These are phyloP conservation scores for Drosophila tsacasi DNA, from an alignment of 1,140 invertebrate genomes.

Conservation along the genomic window DNA sequence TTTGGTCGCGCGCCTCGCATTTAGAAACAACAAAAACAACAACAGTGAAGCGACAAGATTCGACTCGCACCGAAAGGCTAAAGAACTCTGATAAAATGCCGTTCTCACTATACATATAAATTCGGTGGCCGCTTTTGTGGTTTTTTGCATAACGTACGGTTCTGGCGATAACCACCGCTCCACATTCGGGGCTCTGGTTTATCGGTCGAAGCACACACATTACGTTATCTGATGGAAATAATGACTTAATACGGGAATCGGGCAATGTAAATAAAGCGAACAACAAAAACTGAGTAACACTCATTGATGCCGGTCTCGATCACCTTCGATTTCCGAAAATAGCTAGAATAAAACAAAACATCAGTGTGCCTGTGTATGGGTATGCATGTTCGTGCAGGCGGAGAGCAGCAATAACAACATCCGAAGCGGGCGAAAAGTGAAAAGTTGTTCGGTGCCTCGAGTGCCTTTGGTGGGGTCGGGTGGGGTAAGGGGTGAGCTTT, in stretches of 20 bases:
- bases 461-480: slow-evolving; percentile 12
- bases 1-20: slow-evolving; percentile 29
- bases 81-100: slow-evolving; percentile 51
- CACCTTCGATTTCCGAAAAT: slow-evolving; percentile 48
- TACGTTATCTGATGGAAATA: slow-evolving; percentile 26
- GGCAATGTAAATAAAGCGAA: slow-evolving; percentile 31
- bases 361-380: slow-evolving; percentile 8
- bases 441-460: slow-evolving; percentile 53
- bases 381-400: slow-evolving; percentile 24
- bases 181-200: slow-evolving; percentile 6
- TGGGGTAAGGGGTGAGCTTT: slow-evolving; percentile 28
- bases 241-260: slow-evolving; percentile 28
- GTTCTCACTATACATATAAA: slow-evolving; percentile 7
- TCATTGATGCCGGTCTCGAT: slow-evolving; percentile 51
- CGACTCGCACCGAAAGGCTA: slow-evolving; percentile 45
- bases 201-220: neutral
- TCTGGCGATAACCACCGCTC: slow-evolving; percentile 20
- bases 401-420: slow-evolving; percentile 46
- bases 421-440: slow-evolving; percentile 39
- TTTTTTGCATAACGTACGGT: slow-evolving; percentile 37
- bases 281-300: slow-evolving; percentile 12
- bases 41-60: slow-evolving; percentile 15
- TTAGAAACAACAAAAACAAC: slow-evolving; percentile 41
- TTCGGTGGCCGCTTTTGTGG: slow-evolving; percentile 24
- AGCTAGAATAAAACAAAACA: slow-evolving; percentile 43